Evolutionary conservation across 2,888 invertebrate species (phyloP).

Genomic region (Carpatolechia fugitivella): DNA sequence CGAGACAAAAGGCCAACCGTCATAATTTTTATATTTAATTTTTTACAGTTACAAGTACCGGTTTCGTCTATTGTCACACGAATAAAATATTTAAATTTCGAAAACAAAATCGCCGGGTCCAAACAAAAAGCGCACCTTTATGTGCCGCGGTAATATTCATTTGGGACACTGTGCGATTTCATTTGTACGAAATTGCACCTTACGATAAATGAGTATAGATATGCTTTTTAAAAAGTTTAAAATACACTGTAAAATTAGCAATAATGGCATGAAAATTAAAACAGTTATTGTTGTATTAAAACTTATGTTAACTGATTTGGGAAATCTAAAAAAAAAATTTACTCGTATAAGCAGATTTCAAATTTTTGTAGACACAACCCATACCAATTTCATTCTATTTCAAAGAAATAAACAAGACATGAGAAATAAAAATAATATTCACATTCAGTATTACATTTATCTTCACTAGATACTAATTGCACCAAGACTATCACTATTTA

Average conservation of each 20-base stretch:
- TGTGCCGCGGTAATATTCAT: constrained; percentile 39
- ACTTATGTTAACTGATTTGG: too few relatives aligned
- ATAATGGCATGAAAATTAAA: constrained; percentile 36
- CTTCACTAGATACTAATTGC: too few relatives aligned
- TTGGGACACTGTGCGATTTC: constrained; percentile 31
- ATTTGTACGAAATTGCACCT: neutral
- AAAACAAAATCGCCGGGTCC: constrained; percentile 70
- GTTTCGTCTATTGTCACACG: constrained; percentile 74
- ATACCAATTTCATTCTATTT: too few relatives aligned
- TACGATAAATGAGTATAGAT: neutral
- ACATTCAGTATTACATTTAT: too few relatives aligned
- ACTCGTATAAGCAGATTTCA: too few relatives aligned
- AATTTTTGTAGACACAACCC: too few relatives aligned
- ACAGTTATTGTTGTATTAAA: too few relatives aligned
- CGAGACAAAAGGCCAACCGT: constrained; percentile 66
- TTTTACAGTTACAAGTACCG: constrained; percentile 77
- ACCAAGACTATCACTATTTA: too few relatives aligned
- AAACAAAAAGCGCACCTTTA: constrained; percentile 71
- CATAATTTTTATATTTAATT: constrained; percentile 78
- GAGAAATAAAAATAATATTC: too few relatives aligned
- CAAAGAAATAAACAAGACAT: too few relatives aligned
- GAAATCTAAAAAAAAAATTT: too few relatives aligned
- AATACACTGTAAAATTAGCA: constrained; percentile 46
- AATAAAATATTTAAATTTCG: constrained; percentile 74
- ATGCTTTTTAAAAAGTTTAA: neutral